Evolutionary conservation across 1,140 invertebrate species (phyloP).

Genomic region (Anoplophora glabripennis): DNA sequence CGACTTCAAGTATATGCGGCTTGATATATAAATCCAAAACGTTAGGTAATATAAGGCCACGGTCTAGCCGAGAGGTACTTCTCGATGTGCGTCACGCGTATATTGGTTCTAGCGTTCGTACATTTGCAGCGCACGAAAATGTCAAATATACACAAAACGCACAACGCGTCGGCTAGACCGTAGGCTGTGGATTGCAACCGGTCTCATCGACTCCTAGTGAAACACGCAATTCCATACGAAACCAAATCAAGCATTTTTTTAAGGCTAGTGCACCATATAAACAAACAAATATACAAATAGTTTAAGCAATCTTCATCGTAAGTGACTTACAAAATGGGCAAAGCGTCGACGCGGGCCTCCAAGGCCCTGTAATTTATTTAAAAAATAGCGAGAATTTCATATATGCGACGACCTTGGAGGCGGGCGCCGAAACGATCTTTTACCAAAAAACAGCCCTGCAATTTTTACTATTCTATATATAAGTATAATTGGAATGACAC

Average conservation of each 20-base stretch:
- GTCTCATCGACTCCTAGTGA: neutral
- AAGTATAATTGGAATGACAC: conserved; percentile 47
- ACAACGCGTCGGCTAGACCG: no score
- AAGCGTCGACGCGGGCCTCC: conserved; percentile 12
- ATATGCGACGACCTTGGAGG: conserved; percentile 1
- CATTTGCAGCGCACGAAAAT: no score
- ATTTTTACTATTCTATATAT: conserved; percentile 42
- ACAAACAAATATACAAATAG: conserved; percentile 32
- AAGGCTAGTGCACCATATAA: conserved; percentile 30
- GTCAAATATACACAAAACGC: no score
- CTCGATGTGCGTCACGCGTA: no score
- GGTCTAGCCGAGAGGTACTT: no score
- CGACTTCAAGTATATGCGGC: neutral
- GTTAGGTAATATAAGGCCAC: conserved; percentile 8
- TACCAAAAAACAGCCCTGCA: conserved; percentile 39
- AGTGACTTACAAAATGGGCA: conserved; percentile 27
- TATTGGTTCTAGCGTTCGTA: no score
- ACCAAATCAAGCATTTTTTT: conserved; percentile 21
- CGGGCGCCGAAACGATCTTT: conserved; percentile 9
- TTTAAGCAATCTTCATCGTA: conserved; percentile 27
- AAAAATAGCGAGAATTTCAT: conserved; percentile 18
- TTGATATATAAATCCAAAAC: neutral
- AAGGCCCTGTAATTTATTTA: conserved; percentile 6
- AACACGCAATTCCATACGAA: conserved; percentile 21
- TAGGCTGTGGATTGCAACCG: neutral